Evolutionary conservation across 1,140 invertebrate genomes (phyloP).

Genomic region (Drosophila chauvacae): DNA sequence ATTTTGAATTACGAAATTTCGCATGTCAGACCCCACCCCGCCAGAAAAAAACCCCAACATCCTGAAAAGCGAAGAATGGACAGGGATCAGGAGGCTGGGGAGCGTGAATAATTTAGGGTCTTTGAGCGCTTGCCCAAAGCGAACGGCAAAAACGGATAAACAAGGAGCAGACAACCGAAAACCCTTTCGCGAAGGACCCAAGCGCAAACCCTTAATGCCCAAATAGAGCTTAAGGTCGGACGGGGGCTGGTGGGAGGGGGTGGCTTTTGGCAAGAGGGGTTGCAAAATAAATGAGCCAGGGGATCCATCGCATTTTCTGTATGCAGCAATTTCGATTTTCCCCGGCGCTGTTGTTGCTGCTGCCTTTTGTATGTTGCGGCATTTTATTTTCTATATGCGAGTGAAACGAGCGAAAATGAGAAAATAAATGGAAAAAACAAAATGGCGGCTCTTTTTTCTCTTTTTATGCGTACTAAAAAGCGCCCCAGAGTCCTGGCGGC

Average conservation of each 20-base stretch:
- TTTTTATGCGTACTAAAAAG: conserved; percentile 83
- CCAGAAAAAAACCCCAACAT: not conserved
- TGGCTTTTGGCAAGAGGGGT: not conserved
- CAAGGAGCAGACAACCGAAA: conserved; percentile 43
- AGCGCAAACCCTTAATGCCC: conserved; percentile 75
- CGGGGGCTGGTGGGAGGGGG: conserved; percentile 12
- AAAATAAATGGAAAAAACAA: conserved; percentile 80
- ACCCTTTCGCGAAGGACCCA: conserved; percentile 52
- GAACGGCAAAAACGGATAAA: conserved; percentile 37
- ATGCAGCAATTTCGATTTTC: conserved; percentile 62
- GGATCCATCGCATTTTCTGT: conserved; percentile 61
- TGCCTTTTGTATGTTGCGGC: conserved; percentile 69
- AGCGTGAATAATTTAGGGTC: conserved; percentile 81
- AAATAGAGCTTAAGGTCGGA: conserved; percentile 78
- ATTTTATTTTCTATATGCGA: conserved; percentile 82
- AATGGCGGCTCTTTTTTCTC: conserved; percentile 78
- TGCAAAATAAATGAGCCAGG: conserved; percentile 55
- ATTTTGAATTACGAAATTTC: conserved; percentile 82
- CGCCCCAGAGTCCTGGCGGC: conserved; percentile 54
- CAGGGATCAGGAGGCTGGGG: not conserved
- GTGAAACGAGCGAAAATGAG: conserved; percentile 74
- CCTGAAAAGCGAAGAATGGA: not conserved
- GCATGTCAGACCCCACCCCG: conserved; percentile 57
- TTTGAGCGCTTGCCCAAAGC: conserved; percentile 67
- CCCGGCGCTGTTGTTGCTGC: conserved; percentile 31